These are phyloP conservation scores for Galerucella pusilla DNA, from an alignment of 2,888 invertebrate species.

Conservation along the genomic window DNA sequence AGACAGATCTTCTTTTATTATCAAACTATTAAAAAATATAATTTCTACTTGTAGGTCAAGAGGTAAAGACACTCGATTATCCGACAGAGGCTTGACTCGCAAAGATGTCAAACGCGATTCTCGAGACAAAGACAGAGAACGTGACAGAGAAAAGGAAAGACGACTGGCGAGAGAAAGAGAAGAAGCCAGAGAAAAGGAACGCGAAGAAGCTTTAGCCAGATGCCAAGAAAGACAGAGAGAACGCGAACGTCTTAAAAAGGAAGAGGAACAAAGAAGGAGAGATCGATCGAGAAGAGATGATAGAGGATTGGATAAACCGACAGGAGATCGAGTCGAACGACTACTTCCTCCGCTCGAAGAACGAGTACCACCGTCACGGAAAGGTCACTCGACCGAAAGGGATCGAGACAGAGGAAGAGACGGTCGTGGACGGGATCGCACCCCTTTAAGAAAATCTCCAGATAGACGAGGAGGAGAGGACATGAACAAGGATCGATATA, in stretches of 20 bases:
- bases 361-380: conserved; percentile 65
- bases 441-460: conserved; percentile 48
- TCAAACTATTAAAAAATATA: too few relatives aligned
- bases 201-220: conserved; percentile 74
- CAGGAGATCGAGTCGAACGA: conserved; percentile 69
- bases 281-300: conserved; percentile 68
- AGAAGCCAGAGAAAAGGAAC: conserved; percentile 71
- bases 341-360: conserved; percentile 74
- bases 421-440: conserved; percentile 54
- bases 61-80: conserved; percentile 54
- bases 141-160: conserved; percentile 67
- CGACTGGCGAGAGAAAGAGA: conserved; percentile 68
- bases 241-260: conserved; percentile 68
- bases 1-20: too few relatives aligned
- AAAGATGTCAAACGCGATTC: conserved; percentile 33
- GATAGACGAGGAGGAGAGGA: conserved; percentile 51
- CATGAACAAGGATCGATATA: conserved; percentile 49
- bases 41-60: conserved; percentile 56
- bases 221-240: conserved; percentile 73
- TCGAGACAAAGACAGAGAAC: conserved; percentile 74
- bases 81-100: conserved; percentile 34
- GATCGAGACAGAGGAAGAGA: conserved; percentile 61
- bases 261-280: conserved; percentile 68
- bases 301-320: conserved; percentile 73
- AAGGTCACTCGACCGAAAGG: conserved; percentile 64